Evolutionary conservation across 2,888 invertebrate species (phyloP), one percentile per base, ranked within the genome.

Genomic region (Temnothorax rugatulus): DNA sequence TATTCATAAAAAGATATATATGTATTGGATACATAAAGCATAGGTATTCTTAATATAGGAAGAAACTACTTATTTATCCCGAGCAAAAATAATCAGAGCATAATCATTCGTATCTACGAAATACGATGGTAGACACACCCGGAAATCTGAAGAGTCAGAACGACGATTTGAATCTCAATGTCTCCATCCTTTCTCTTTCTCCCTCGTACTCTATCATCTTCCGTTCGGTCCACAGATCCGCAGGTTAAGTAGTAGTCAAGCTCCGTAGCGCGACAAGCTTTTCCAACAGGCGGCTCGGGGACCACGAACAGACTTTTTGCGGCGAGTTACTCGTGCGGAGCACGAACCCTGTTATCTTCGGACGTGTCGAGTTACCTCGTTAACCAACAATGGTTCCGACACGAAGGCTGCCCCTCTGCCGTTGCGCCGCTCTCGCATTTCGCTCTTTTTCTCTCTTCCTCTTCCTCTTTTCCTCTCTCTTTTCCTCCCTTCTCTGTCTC

Each of bases 311-410:
- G 91, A 93, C 91, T 93, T 93, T 92, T 93, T 93, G 90, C 91
- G 47, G 84, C 84, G 90, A 92, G 92, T 93, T 93, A 92, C 92
- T 91, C 91, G 93, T 89, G 92, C 93, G 89, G 87, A 91, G 93
- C 93, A 93, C 93, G 93, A 93, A 91, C 91, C 91, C 93, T 92
- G 93, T 93, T 94, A 93, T 94, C 93, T 92, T 92, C 91, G 93
- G 92, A 93, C 93, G 93, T 93, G 93, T 94, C 93, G 93, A 93
- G 93, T 94, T 94, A 94, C 92, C 94, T 94, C 93, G 94, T 94
- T 94, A 94, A 93, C 93, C 92, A 91, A 93, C 94, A 93, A 94
- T 93, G 90, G 90, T 90, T 84, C 86, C 87, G 87, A 90, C 87
- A 86, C 89, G 87, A 86, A 84, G 74, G 84, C 63, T 82, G 3